Percentiles rank a stretch among this genome's conserved stretches.
Conservation (phyloP, 2,888 invertebrate genomes). For the Drosophila picticornis region DNA sequence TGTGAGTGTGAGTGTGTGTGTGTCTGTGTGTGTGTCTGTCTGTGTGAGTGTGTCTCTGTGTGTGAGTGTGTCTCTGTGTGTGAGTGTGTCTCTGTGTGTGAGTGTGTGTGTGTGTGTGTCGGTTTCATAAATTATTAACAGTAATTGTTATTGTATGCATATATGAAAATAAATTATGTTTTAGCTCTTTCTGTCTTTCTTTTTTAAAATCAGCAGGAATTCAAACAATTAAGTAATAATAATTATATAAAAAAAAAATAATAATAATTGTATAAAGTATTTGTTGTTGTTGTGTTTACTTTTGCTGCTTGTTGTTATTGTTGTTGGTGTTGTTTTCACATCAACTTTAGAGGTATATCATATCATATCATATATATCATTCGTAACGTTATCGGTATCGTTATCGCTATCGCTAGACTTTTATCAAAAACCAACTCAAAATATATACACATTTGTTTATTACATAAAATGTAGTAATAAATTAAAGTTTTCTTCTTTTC, state of each 20-base stretch:
- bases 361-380: constrained; percentile 38
- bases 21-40: constrained; percentile 24
- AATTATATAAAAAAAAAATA: constrained; percentile 6
- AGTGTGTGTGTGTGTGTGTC: constrained; percentile 28
- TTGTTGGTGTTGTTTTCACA: constrained; percentile 33
- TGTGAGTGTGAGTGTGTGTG: constrained; percentile 31
- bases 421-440: constrained; percentile 14
- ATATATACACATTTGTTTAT: constrained; percentile 57
- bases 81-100: constrained; percentile 1
- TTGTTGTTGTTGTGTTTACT: constrained; percentile 1
- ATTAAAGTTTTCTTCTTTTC: constrained; percentile 41
- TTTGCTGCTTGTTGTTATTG: constrained; percentile 20
- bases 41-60: constrained; percentile 33
- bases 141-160: constrained; percentile 58
- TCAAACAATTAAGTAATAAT: constrained; percentile 17
- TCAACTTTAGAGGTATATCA: constrained; percentile 67
- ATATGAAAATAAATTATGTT: constrained; percentile 72
- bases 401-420: constrained; percentile 26
- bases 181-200: constrained; percentile 22
- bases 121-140: constrained; percentile 75
- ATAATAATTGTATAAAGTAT: constrained; percentile 6
- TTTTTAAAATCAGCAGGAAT: constrained; percentile 36
- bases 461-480: constrained; percentile 62
- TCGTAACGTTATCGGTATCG: constrained; percentile 24
- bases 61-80: background rate